Evolutionary conservation across 2,113 vertebrate species (phyloP), one percentile per base, ranked within the genome.

Genomic region (Halichoeres trimaculatus): DNA sequence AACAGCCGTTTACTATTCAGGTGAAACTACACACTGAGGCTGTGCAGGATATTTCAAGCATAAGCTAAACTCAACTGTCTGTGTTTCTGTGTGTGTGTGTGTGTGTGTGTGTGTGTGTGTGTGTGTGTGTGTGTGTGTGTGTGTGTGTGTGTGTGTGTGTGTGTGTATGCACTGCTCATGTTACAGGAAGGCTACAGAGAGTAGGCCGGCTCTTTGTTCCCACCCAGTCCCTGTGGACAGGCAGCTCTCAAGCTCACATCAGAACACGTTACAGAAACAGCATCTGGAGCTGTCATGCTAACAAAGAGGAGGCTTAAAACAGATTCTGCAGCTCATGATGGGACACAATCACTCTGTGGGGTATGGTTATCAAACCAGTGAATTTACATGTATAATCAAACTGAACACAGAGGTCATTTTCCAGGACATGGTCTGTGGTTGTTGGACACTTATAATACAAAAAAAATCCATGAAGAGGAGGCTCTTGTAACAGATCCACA

Each of bases 181-280:
- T 90, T 91, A 89, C 89, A 87, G 73, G 68, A 80, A 59, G 35
- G 12, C 30, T 72, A 72, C 57, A 70, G 70, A 75, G 34, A 41
- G 59, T 57, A 81, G 79, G 62, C 13, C 24, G 4, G 56, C 64
- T 26, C 63, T 85, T 83, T 81, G 83, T 85, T 84, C 81, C 83
- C 77, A 75, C 84, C 88, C 80, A 82, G 70, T 85, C 90, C 75
- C 87, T 4, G 50, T 7, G 74, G 88, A 88, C 79, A 20, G 20
- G 16, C 76, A 36, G 67, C 61, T 81, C 70, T 74, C 52, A 72
- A 41, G 59, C 78, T 72, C 35, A 40, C 61, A 74, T 71, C 45
- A 74, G n/a, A 8, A 11, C 40, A 59, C 8, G 17, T 19, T 43
- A 75, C 38, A 71, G 72, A 74, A 80, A 59, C 54, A 70, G 35